Evolutionary conservation across 2,113 vertebrate genomes (phyloP), one percentile per base, ranked within the genome.

Genomic region (Atlantisia rogersi): DNA sequence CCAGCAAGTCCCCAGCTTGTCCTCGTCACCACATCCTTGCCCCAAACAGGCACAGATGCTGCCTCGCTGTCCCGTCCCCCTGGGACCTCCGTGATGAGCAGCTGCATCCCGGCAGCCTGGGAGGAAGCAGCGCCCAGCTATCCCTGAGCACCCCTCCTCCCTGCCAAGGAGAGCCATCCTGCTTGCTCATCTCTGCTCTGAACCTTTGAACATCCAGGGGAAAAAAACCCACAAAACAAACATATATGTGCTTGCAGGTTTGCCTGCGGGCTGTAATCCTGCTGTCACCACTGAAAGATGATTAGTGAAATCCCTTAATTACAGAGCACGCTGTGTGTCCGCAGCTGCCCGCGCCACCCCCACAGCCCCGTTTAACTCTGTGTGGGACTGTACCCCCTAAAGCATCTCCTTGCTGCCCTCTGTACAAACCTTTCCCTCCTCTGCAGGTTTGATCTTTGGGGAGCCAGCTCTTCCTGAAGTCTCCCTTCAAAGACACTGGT

Each of bases 1-100:
- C 60, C 95, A 32, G 95, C 91, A 68, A 96, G 82, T 82, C 91
- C 95, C 97, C 65, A 86, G 87, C 93, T 89, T 74, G 60, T 89
- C 95, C 92, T 95, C 73, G 74, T 91, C 84, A 92, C 95, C 94
- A 90, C 84, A 95, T 89, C 96, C 96, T 96, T 97, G 86, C 96
- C 94, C 75, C 94, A 96, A 94, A 65, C 2, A 20, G 25, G 78
- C 95, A 95, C 95, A 91, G 95, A 95, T 92, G 90, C 89, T 80
- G 96, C 95, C 92, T 83, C 60, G 28, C 59, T 20, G 86, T 92
- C 91, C 90, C 76, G 79, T 64, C 87, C 70, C 96, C 82, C 31
- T 26, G 95, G 98, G 96, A 97, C 42, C 87, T 46, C 88, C 39
- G 28, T 86, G 92, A 96, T 75, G 92, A 97, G 93, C 70, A 46